Base-by-base conservation (phyloP, 2,888 invertebrate genomes). In the Habrosyne pyritoides region DNA sequence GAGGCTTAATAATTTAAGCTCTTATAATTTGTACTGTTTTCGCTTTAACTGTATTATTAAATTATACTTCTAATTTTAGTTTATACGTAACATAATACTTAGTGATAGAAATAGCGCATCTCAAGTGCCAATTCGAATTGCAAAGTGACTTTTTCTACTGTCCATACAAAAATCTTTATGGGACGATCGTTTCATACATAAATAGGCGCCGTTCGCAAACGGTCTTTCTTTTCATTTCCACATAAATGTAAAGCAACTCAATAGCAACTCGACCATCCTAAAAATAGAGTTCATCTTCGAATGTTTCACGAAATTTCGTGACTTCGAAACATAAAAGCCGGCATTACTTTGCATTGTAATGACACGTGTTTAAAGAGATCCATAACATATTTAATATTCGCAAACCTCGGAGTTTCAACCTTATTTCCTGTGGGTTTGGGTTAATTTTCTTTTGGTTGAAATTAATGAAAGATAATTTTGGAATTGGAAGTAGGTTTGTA, bases 301-400 rank as follows among this genome's bases (percentile, higher is more conserved):
- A 36, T 55, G 53, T 33, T 52, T 22, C 10, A 8, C 50, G 21
- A 51, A 30, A 56, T 64, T 42, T 69, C 75, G 70, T 74, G 74
- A 74, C 71, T 66, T 58, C 50, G 57, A 59, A 68, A 58, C 70
- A 74, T 76, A 71, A 73, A 66, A 64, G 63, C 67, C 63, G 63
- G 66, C 63, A 67, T 69, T 65, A 65, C 66, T 69, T 73, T 69
- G 70, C 71, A 72, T 68, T 67, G 72, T 72, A 75, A 75, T 71
- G 72, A 72, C 71, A 72, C 64, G 69, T 72, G 71, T 71, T 70
- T 67, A 71, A 71, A 69, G 57, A 61, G 64, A 64, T 63, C 59
- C 63, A 64, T 65, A 64, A 64, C 62, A 64, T 66, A 66, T 66
- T 69, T 64, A 59, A 64, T 61, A 53, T 48, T 53, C 50, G 53